Percentiles rank a stretch among this genome's conserved stretches.
Conservation (phyloP, 92 coral and sea anemone species). For the Porites lobata region DNA sequence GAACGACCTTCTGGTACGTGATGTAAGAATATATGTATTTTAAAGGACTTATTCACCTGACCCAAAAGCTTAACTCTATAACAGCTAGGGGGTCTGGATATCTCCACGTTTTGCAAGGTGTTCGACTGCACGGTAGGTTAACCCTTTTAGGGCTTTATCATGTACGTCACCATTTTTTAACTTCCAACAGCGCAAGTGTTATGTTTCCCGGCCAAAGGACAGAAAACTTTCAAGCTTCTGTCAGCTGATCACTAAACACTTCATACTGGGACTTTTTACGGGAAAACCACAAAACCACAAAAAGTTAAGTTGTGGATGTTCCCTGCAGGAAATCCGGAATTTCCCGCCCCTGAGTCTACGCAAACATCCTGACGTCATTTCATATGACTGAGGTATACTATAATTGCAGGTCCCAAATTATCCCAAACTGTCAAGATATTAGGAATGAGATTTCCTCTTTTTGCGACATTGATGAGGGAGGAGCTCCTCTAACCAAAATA, state of each 20-base stretch:
- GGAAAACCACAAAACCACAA: conserved; percentile 37
- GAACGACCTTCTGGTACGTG: not conserved
- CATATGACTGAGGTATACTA: no score
- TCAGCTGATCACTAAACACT: conserved; percentile 9
- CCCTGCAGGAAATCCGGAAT: conserved; percentile 54
- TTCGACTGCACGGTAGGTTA: not conserved
- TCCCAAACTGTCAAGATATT: not conserved
- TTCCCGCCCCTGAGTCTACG: conserved; percentile 38
- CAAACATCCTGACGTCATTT: conserved; percentile 17
- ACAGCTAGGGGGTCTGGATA: conserved; percentile 18
- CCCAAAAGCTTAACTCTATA: not conserved
- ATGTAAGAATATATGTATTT: not conserved
- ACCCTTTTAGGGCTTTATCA: not conserved
- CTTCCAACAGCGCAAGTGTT: not conserved
- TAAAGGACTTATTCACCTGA: not conserved
- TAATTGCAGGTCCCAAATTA: not conserved
- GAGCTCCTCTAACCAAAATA: no score
- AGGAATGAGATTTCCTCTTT: no score
- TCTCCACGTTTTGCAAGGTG: conserved; percentile 5
- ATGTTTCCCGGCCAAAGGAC: conserved; percentile 13
- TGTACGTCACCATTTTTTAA: not conserved
- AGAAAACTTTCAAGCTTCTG: not conserved
- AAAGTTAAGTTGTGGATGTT: conserved; percentile 6
- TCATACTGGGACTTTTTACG: not conserved
- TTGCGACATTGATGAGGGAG: no score